A percentile compares a stretch with the other conserved stretches of the same genome.
Conservation (phyloP, 2,113 vertebrate genomes). For the Illadopsis cleaveri region DNA sequence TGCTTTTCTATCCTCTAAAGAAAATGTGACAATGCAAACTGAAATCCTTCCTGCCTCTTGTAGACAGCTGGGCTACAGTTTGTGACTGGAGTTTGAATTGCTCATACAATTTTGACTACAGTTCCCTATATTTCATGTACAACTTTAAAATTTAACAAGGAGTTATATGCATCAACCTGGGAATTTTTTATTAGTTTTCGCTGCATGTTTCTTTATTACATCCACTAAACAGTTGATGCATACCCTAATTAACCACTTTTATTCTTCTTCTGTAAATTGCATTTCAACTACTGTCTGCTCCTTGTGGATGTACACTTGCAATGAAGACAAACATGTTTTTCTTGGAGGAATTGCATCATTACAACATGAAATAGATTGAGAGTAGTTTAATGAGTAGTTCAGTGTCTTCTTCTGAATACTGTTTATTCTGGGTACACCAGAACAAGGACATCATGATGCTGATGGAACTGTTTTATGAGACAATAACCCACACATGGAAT, state of each 20-base stretch:
- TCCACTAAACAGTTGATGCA: not conserved
- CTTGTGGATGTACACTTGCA: not conserved
- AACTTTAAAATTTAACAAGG: not conserved
- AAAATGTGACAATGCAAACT: not conserved
- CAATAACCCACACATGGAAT: not conserved
- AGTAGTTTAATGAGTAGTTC: not conserved
- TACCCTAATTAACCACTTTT: not conserved
- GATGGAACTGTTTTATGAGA: not conserved
- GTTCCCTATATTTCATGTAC: not conserved
- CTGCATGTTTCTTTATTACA: not conserved
- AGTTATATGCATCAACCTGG: not conserved
- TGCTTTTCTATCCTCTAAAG: not conserved
- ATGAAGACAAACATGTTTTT: conserved; percentile 8
- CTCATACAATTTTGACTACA: not conserved
- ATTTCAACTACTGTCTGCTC: not conserved
- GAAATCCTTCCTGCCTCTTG: not conserved
- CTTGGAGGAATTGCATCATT: not conserved
- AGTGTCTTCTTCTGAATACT: not conserved
- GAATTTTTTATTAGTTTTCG: not conserved
- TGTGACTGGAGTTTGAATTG: not conserved
- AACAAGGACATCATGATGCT: not conserved
- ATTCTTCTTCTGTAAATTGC: not conserved
- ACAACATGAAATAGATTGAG: not conserved
- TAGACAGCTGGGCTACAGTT: not conserved
- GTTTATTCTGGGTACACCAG: not conserved